Conservation (phyloP, 2,888 invertebrate species). For the Chrysolina americana region DNA sequence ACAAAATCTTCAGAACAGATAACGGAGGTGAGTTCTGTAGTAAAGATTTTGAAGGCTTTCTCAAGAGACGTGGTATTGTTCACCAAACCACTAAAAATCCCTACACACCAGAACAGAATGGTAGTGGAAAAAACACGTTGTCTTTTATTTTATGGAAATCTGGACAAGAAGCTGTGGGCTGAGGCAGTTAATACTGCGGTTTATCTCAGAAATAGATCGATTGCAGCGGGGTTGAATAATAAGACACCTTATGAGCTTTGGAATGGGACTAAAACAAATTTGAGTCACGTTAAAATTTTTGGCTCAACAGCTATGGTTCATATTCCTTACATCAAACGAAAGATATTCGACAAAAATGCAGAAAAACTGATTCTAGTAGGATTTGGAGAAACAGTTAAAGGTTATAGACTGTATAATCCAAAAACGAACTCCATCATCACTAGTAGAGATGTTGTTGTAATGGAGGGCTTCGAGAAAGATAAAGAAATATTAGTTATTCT, state of each 20-base stretch:
- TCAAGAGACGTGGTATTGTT: conserved; percentile 52
- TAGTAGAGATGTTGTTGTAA: background rate
- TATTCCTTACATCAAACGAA: background rate
- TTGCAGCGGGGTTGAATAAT: background rate
- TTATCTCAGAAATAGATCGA: conserved; percentile 43
- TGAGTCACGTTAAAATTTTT: background rate
- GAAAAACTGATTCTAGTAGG: conserved; percentile 3
- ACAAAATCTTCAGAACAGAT: conserved; percentile 30
- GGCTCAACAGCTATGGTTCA: background rate
- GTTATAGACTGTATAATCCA: background rate
- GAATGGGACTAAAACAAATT: background rate
- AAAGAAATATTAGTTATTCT: background rate
- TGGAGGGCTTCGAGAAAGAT: background rate
- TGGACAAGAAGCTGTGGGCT: conserved; percentile 55
- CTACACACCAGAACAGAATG: conserved; percentile 61
- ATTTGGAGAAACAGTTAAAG: background rate
- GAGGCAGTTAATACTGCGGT: conserved; percentile 58
- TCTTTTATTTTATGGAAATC: conserved; percentile 52
- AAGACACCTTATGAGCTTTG: conserved; percentile 2
- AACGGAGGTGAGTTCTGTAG: conserved; percentile 58
- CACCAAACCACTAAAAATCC: conserved; percentile 58
- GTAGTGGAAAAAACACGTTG: conserved; percentile 57
- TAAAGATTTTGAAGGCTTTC: conserved; percentile 46
- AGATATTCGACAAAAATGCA: background rate
- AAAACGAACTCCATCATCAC: background rate